Evolutionary conservation across 2,888 invertebrate genomes (phyloP), one percentile per base, ranked within the genome.

Genomic region (Amblyjoppa fuscipennis): DNA sequence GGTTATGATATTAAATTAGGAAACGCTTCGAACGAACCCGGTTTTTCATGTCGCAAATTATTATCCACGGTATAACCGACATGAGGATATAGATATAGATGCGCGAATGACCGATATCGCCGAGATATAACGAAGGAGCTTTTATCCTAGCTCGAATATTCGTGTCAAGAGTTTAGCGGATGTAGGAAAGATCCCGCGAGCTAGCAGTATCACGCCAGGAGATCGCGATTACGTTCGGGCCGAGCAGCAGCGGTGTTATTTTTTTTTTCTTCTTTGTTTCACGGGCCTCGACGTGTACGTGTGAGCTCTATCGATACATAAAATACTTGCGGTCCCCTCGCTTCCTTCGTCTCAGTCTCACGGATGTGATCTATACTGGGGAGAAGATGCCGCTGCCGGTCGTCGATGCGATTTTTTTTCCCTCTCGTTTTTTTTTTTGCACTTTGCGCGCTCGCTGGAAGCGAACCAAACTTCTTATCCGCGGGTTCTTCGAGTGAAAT

Each of bases 91-190:
- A 41, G 41, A 41, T 11, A 11, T 11, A 41, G 41, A 41, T 11
- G 41, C 41, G 70, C 13, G 73, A 70, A 81, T 71, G 59, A 68
- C 82, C 53, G 81, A 69, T 61, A 75, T 49, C 45, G 81, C 61
- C 64, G 61, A 64, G 59, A 64, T 71, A 73, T 49, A 68, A 64
- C 68, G 66, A 68, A 75, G 78, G 71, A 76, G 83, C 76, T 83
- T 83, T 85, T 83, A 85, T 76, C 82, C 45, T 41, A n/a, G 66
- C 71, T 16, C 45, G 69, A 77, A 34, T 73, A 85, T 77, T 76
- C 83, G 80, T 85, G 85, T 85, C 85, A 85, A 85, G 85, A 83
- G 85, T 80, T 77, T 77, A 73, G 85, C 82, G 79, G 51, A 53
- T 25, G 53, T 38, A n/a, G 49, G 83, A 38, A 53, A 77, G 80